Evolutionary conservation across 2,113 vertebrate species (phyloP).

Genomic region (Halcyon malimbica): DNA sequence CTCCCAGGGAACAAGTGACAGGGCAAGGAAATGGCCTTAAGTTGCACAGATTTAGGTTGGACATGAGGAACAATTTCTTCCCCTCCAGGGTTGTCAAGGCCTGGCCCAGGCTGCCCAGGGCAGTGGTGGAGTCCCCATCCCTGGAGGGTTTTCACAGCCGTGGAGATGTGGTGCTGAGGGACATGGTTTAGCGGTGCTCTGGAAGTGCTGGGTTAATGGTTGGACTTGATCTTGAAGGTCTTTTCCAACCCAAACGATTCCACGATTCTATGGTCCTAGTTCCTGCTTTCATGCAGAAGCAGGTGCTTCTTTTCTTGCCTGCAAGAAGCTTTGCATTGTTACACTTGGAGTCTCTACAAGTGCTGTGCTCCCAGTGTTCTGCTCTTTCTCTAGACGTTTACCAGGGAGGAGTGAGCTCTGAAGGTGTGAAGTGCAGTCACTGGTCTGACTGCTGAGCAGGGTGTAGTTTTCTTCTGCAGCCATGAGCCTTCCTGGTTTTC

Average conservation of each 20-base stretch:
- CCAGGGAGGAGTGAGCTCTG: background rate
- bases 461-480: background rate
- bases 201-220: background rate
- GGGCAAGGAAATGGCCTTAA: no score
- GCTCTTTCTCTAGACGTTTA: background rate
- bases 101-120: background rate
- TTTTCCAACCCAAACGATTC: background rate
- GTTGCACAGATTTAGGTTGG: no score
- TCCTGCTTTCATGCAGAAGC: background rate
- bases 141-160: background rate
- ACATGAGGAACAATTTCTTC: no score
- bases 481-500: background rate
- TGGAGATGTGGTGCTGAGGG: background rate
- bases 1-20: no score
- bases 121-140: background rate
- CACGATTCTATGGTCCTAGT: background rate
- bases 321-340: background rate
- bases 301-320: background rate
- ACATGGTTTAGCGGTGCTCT: background rate
- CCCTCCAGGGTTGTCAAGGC: no score
- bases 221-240: background rate
- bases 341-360: fast-evolving
- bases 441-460: background rate
- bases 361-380: fast-evolving
- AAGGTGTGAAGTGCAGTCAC: background rate